These are phyloP conservation scores for Kryptopterus vitreolus DNA, from an alignment of 2,797 vertebrate species.

Conservation along the genomic window DNA sequence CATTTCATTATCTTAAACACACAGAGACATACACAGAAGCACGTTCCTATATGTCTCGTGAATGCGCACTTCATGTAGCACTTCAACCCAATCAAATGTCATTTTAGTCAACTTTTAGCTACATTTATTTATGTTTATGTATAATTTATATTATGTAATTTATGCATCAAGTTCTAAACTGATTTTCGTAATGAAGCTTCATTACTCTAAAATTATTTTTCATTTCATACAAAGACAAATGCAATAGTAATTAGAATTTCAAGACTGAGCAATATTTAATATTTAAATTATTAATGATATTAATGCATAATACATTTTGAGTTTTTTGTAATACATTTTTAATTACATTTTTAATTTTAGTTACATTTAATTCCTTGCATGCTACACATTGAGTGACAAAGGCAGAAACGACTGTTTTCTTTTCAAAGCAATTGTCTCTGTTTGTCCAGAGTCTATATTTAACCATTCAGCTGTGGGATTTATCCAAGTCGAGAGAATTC, in stretches of 20 bases:
- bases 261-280: background rate
- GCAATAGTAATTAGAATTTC: background rate
- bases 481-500: constrained; percentile 18
- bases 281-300: too few species aligned
- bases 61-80: too few species aligned
- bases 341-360: background rate
- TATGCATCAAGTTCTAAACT: background rate
- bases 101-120: background rate
- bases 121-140: too few species aligned
- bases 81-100: background rate
- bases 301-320: too few species aligned
- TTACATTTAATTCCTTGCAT: background rate
- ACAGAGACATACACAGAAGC: background rate
- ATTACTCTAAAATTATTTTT: background rate
- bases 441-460: constrained; percentile 44
- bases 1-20: background rate
- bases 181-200: background rate
- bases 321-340: too few species aligned
- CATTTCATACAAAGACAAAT: background rate
- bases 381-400: background rate
- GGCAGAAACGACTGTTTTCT: background rate
- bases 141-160: too few species aligned
- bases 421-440: constrained; percentile 9
- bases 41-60: background rate
- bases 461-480: constrained; percentile 46